Conservation (phyloP, 2,113 vertebrate species). For the Hydrolagus affinis region DNA sequence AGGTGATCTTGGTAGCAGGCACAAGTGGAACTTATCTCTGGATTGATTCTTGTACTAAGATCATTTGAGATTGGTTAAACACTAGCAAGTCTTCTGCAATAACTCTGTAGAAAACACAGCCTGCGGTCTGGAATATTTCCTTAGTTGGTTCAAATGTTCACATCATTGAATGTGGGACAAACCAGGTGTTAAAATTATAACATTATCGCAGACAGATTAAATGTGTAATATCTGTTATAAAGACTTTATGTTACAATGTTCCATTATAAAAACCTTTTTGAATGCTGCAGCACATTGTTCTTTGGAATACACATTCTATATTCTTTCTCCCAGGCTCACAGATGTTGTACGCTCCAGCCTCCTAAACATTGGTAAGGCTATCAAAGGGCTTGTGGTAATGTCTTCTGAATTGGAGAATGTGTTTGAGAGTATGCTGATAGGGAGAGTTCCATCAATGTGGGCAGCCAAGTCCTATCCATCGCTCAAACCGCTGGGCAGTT, state of each 20-base stretch:
- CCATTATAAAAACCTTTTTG: not conserved
- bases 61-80: too few species aligned
- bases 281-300: not conserved
- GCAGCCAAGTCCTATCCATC: conserved; percentile 84
- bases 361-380: conserved; percentile 67
- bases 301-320: not conserved
- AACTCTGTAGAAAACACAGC: too few species aligned
- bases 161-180: too few species aligned
- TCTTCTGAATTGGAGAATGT: conserved; percentile 80
- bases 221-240: not conserved
- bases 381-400: conserved; percentile 87
- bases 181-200: too few species aligned
- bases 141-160: too few species aligned
- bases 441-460: conserved; percentile 79
- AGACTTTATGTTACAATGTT: not conserved
- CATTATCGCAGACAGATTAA: not conserved
- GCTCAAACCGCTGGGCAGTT: conserved; percentile 77
- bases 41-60: too few species aligned
- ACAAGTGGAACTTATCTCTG: too few species aligned
- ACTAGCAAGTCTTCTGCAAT: too few species aligned
- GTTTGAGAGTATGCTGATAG: conserved; percentile 75
- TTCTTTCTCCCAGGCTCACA: conserved; percentile 59
- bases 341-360: conserved; percentile 70
- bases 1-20: too few species aligned
- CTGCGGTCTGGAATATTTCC: too few species aligned